phyloP scores from a whole-genome alignment of 2,888 invertebrate genomes.

The Phlogophora meticulosa region DNA sequence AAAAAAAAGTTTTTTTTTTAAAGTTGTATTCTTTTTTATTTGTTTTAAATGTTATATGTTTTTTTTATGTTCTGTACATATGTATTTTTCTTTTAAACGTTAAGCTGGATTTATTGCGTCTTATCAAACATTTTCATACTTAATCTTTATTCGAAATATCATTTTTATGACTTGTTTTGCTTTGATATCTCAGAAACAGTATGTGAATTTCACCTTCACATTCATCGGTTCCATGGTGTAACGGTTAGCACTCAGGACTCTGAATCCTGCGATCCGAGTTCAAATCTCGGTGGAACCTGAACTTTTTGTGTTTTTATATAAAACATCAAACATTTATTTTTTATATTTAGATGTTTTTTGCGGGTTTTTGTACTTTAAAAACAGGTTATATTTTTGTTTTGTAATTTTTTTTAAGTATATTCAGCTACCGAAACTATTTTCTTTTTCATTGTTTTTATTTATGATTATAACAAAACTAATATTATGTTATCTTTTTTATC shows the following conservation, averaged over 20 bases:
- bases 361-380: not conserved
- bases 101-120: not conserved
- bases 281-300: slow-evolving; percentile 95
- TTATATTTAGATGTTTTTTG: not conserved
- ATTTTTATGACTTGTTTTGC: not conserved
- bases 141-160: accelerated
- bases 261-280: slow-evolving; percentile 96
- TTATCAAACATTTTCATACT: not conserved
- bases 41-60: no score
- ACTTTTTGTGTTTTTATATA: slow-evolving; percentile 65
- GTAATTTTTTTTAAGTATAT: not conserved
- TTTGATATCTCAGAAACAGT: slow-evolving; percentile 7
- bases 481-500: not conserved
- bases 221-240: slow-evolving; percentile 90
- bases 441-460: slow-evolving; percentile 3
- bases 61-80: no score
- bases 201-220: slow-evolving; percentile 43
- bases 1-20: no score
- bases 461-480: not conserved
- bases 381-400: not conserved
- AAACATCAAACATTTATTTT: not conserved
- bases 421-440: not conserved
- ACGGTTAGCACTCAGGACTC: slow-evolving; percentile 96
- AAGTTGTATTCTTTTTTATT: not conserved
- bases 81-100: no score